Evolutionary conservation across 2,888 invertebrate genomes (phyloP).

Genomic region (Encarsia formosa): DNA sequence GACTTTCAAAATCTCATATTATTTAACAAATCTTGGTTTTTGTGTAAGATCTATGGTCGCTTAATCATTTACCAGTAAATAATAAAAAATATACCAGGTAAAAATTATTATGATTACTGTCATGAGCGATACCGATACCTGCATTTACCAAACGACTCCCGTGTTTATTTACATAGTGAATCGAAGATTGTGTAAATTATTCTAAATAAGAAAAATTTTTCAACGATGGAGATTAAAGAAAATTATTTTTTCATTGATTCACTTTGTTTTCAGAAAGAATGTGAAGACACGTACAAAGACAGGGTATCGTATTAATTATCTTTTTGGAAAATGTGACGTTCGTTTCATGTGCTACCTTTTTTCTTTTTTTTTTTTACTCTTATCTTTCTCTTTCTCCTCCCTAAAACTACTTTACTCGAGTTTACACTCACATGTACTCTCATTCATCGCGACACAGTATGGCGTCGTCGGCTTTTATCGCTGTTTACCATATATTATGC

Average conservation of each 20-base stretch:
- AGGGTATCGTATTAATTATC: constrained; percentile 64
- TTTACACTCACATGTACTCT: constrained; percentile 44
- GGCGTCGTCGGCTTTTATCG: constrained; percentile 39
- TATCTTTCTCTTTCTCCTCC: constrained; percentile 37
- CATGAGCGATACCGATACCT: constrained; percentile 12
- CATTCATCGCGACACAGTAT: constrained; percentile 41
- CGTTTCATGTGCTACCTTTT: constrained; percentile 50
- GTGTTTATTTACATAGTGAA: constrained; percentile 25
- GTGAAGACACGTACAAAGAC: constrained; percentile 79
- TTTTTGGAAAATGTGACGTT: constrained; percentile 52
- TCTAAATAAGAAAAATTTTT: no score
- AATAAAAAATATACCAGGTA: not conserved
- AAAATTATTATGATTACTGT: no score
- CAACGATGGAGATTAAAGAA: constrained; percentile 11
- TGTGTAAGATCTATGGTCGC: constrained; percentile 28
- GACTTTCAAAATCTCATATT: constrained; percentile 22
- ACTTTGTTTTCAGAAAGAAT: constrained; percentile 72
- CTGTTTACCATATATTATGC: constrained; percentile 39
- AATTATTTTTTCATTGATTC: constrained; percentile 42
- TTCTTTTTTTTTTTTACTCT: constrained; percentile 21
- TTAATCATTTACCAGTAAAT: constrained; percentile 24
- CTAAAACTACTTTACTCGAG: constrained; percentile 39
- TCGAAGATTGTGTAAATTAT: constrained; percentile 15
- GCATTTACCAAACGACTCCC: constrained; percentile 16
- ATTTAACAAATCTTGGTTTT: constrained; percentile 28